Evolutionary conservation across 2,888 invertebrate species (phyloP).

Genomic region (Pachydiplax longipennis): DNA sequence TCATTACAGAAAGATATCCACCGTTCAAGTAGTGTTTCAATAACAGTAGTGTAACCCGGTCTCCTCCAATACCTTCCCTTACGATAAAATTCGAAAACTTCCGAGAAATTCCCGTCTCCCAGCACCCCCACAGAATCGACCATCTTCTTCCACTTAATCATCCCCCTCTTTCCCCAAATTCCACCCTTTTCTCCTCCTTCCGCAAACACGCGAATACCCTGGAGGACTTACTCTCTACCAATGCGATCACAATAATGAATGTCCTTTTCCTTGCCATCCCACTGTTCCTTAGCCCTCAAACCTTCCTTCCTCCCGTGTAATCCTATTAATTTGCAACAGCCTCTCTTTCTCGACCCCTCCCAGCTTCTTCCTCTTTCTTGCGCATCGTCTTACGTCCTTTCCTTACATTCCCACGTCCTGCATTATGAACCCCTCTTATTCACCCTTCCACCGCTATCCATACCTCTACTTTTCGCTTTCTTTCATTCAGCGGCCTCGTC

Average conservation of each 20-base stretch:
- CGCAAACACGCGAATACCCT: not conserved
- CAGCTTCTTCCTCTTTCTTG: not conserved
- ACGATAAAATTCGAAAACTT: not conserved
- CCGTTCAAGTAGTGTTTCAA: not conserved
- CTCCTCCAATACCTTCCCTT: not conserved
- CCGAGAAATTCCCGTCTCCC: not conserved
- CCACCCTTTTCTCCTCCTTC: not conserved
- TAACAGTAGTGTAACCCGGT: not conserved
- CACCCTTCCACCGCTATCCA: not conserved
- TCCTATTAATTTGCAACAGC: conserved; percentile 40
- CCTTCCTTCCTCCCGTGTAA: conserved; percentile 8
- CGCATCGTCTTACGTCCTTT: not conserved
- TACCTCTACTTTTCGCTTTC: not conserved
- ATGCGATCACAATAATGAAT: conserved; percentile 44
- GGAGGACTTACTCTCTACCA: conserved; percentile 13
- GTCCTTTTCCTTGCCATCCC: conserved; percentile 13
- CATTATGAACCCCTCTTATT: not conserved
- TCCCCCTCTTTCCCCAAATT: not conserved
- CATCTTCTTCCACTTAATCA: not conserved
- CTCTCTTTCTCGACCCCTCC: not conserved
- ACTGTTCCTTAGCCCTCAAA: not conserved
- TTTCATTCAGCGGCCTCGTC: not conserved
- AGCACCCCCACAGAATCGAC: not conserved
- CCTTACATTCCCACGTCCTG: not conserved
- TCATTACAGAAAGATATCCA: too few relatives aligned